These are phyloP conservation scores for Pteronotus mesoamericanus DNA, from an alignment of 2,797 vertebrate species.

Conservation along the genomic window DNA sequence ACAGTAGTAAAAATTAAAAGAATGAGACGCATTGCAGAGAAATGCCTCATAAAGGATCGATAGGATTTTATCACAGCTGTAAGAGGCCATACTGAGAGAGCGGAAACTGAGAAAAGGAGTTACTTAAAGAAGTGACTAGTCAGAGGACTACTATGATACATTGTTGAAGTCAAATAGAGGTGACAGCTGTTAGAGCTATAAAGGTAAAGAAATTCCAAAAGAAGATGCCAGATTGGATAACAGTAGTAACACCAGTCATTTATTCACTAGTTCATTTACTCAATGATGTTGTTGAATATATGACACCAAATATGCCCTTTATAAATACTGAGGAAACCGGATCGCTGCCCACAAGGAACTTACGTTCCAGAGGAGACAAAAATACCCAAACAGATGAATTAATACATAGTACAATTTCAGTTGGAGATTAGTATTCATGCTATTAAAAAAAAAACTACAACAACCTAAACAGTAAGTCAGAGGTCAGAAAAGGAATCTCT, in stretches of 20 bases:
- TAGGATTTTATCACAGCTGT: not conserved
- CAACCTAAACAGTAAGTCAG: not conserved
- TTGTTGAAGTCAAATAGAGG: not conserved
- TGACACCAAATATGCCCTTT: not conserved
- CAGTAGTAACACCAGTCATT: not conserved
- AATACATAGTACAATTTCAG: not conserved
- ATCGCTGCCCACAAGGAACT: not conserved
- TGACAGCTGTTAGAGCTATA: not conserved
- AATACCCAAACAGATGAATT: not conserved
- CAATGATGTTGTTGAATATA: not conserved
- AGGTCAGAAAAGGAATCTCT: not conserved
- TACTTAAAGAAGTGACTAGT: not conserved
- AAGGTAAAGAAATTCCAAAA: slow-evolving; percentile 5
- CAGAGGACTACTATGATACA: not conserved
- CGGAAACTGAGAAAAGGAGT: not conserved
- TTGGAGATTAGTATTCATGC: not conserved
- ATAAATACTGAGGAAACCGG: not conserved
- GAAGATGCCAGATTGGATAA: not conserved
- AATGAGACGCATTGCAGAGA: not conserved
- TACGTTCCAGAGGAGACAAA: not conserved
- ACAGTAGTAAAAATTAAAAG: not conserved
- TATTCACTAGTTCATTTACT: not conserved
- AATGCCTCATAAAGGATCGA: not conserved
- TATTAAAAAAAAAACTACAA: not conserved
- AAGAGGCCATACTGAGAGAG: not conserved